These are phyloP conservation scores for Mobula birostris DNA, from an alignment of 2,113 vertebrate genomes.

Conservation along the genomic window DNA sequence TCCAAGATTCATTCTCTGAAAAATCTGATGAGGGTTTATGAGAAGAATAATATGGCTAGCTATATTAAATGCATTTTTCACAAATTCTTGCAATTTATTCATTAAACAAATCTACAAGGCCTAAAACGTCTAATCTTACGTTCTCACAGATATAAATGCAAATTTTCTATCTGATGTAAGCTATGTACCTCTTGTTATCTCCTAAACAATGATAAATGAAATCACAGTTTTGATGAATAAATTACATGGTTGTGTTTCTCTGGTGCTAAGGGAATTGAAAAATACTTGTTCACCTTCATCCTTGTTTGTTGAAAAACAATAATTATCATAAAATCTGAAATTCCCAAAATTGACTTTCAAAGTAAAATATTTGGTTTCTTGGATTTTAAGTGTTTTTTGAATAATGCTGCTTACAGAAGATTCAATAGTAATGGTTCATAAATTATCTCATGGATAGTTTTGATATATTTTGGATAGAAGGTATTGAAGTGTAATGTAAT, in stretches of 20 bases:
- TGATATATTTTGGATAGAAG: not conserved
- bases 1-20: not conserved
- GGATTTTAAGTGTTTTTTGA: not conserved
- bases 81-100: not conserved
- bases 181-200: not conserved
- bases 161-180: not conserved
- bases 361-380: not conserved
- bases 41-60: not conserved
- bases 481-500: not conserved
- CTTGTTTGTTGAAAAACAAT: not conserved
- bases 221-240: not conserved
- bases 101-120: not conserved
- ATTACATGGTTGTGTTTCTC: not conserved
- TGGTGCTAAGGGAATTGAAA: not conserved
- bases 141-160: not conserved
- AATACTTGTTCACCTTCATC: not conserved
- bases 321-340: not conserved
- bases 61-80: not conserved
- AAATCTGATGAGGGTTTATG: not conserved
- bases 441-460: not conserved
- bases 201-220: not conserved
- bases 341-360: not conserved
- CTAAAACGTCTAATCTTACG: not conserved
- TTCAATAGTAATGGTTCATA: not conserved
- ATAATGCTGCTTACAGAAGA: not conserved